A percentile compares a stretch with the other conserved stretches of the same genome.
These are phyloP conservation scores for Allygus modestus DNA, from an alignment of 2,888 invertebrate genomes.

Conservation along the genomic window DNA sequence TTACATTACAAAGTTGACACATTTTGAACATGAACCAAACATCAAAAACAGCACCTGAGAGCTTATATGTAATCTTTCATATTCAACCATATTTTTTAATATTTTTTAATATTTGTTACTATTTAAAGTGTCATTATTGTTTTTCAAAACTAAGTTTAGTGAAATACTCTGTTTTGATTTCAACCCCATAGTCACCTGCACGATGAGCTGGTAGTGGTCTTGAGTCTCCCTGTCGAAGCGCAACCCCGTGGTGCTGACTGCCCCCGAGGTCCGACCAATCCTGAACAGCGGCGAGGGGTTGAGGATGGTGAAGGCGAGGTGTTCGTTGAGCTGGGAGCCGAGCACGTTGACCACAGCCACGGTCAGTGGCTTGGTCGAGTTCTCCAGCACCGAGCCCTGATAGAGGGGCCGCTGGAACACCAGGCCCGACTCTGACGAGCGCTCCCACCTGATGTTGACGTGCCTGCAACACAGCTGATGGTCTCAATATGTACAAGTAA, in stretches of 20 bases:
- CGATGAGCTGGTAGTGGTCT: conserved; percentile 88
- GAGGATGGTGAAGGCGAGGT: conserved; percentile 89
- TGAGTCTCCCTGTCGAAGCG: conserved; percentile 92
- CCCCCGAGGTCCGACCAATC: conserved; percentile 94
- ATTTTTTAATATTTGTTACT: too few relatives aligned
- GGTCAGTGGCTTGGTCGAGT: conserved; percentile 88
- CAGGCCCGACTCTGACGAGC: conserved; percentile 85
- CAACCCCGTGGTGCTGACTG: conserved; percentile 88
- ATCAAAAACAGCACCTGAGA: too few relatives aligned
- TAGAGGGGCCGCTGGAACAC: conserved; percentile 86
- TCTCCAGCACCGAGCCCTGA: conserved; percentile 89
- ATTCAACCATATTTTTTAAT: too few relatives aligned
- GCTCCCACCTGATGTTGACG: conserved; percentile 83
- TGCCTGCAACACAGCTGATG: conserved; percentile 67
- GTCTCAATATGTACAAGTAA: too few relatives aligned
- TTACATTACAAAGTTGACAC: too few relatives aligned
- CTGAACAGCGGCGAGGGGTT: conserved; percentile 92
- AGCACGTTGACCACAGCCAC: conserved; percentile 93
- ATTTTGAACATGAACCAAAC: too few relatives aligned
- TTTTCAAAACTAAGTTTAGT: too few relatives aligned
- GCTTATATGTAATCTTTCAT: too few relatives aligned
- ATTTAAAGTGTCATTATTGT: too few relatives aligned
- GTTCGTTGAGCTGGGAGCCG: conserved; percentile 91
- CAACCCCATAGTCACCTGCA: too few relatives aligned
- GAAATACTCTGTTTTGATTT: too few relatives aligned